Evolutionary conservation across 35 echinoderm and acorn worm genomes (phyloP), one percentile per base, ranked within the genome.

Genomic region (Ptychodera flava): DNA sequence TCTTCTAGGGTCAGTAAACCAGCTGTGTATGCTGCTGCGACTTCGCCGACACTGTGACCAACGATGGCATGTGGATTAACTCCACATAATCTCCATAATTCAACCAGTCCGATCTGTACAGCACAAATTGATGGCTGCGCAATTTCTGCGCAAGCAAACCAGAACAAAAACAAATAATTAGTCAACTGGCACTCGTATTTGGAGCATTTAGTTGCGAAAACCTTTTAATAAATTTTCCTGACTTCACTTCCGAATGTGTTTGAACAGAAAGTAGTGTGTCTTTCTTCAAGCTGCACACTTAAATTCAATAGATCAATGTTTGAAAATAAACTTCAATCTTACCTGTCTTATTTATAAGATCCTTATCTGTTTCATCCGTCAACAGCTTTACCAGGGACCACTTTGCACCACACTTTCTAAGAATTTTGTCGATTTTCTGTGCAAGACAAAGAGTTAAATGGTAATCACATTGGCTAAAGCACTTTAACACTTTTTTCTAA

Each of bases 41-140:
- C 90, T 80, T 92, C 90, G 16, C 90, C 90, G 1, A 92, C 90
- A 82, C 90, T 92, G 37, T 92, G 90, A 34, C 90, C 90, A 53
- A 92, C 86, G 14, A 92, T 85, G 29, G 79, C 79, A 38, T 83
- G 33, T 0, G 90, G 90, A 28, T 38, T 77, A 35, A 92, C n/a
- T 77, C 85, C 90, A 82, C 35, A 82, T 35, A 83, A 14, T 32
- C 77, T 92, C 79, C 82, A 92, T 16, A 92, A 33, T 64, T 87
- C 80, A 2, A 92, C 33, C 35, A 92, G 78, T 77, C 85, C 85
- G 33, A 92, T 92, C 28, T 81, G 79, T 16, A 87, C 52, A 27
- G 79, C 80, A 78, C 37, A 92, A 77, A 88, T 81, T 30, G 80
- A 87, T 22, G 90, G 85, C 81, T 92, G 90, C 75, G 85, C 80